Conservation (phyloP, 2,113 vertebrate genomes). For the Pseudonaja textilis region DNA sequence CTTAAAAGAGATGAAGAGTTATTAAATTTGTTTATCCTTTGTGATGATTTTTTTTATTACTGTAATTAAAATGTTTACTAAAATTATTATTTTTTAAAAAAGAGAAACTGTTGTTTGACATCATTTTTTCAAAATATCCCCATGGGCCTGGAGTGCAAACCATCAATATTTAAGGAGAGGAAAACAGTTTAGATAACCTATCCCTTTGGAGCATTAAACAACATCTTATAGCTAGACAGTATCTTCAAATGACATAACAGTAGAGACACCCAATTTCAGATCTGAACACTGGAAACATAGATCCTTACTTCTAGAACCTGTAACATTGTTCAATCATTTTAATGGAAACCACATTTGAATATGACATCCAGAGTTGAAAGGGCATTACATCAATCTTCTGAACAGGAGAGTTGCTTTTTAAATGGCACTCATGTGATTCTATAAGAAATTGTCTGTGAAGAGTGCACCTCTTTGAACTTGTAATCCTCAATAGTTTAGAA, state of each 20-base stretch:
- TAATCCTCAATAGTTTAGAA: constrained; percentile 50
- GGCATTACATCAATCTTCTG: constrained; percentile 65
- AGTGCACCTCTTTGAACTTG: constrained; percentile 58
- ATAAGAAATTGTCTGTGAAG: constrained; percentile 35
- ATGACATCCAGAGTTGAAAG: constrained; percentile 60
- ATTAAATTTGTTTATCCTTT: not conserved
- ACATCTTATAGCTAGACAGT: constrained; percentile 53
- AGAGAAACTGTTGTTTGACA: constrained; percentile 36
- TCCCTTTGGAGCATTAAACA: constrained; percentile 62
- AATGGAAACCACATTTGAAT: constrained; percentile 69
- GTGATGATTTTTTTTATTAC: not conserved
- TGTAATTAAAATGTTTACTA: not conserved
- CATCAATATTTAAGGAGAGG: constrained; percentile 19
- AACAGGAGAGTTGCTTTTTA: constrained; percentile 56
- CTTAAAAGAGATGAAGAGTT: not conserved
- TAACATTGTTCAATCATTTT: constrained; percentile 66
- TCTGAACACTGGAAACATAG: constrained; percentile 61
- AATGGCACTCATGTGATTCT: constrained; percentile 25
- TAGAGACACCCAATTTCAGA: constrained; percentile 63
- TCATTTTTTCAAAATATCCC: constrained; percentile 44
- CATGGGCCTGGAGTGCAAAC: constrained; percentile 31
- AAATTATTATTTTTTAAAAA: not conserved
- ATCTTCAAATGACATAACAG: constrained; percentile 58
- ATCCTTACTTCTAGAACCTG: constrained; percentile 56
- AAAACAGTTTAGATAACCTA: constrained; percentile 53